These are phyloP conservation scores for Junco hyemalis DNA, from an alignment of 2,113 vertebrate genomes.

Conservation along the genomic window DNA sequence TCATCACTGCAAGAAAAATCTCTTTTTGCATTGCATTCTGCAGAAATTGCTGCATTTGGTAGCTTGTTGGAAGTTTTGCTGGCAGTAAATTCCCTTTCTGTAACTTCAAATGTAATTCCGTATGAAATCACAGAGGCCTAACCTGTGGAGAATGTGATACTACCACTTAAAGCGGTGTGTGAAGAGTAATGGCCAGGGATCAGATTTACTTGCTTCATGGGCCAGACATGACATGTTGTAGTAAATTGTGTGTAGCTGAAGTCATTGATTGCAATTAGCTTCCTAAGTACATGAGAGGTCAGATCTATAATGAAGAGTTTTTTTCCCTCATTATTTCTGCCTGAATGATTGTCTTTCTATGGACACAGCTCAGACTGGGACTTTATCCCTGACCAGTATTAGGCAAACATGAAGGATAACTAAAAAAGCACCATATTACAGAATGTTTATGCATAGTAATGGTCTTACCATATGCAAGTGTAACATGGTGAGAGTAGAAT, in stretches of 20 bases:
- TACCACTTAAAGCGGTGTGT: not conserved
- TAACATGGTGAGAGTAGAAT: not conserved
- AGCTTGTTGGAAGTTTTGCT: not conserved
- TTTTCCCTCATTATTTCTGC: conserved; percentile 1
- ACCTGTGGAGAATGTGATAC: not conserved
- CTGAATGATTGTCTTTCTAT: not conserved
- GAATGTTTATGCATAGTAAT: not conserved
- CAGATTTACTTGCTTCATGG: not conserved
- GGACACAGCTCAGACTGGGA: not conserved
- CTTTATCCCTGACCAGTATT: not conserved
- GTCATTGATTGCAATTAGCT: conserved; percentile 60
- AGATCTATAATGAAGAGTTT: conserved; percentile 24
- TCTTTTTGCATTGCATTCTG: not conserved
- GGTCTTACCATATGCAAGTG: not conserved
- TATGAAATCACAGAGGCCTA: not conserved
- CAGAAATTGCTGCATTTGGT: not conserved
- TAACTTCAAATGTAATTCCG: not conserved
- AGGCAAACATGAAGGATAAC: not conserved
- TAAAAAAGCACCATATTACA: not conserved
- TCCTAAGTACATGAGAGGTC: conserved; percentile 23
- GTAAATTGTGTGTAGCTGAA: conserved; percentile 60
- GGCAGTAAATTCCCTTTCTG: not conserved
- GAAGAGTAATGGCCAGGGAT: conserved; percentile 1
- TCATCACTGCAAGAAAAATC: not conserved
- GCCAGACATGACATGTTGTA: conserved; percentile 41